Conservation (phyloP, 2,888 invertebrate genomes). For the Pardosa pseudoannulata region DNA sequence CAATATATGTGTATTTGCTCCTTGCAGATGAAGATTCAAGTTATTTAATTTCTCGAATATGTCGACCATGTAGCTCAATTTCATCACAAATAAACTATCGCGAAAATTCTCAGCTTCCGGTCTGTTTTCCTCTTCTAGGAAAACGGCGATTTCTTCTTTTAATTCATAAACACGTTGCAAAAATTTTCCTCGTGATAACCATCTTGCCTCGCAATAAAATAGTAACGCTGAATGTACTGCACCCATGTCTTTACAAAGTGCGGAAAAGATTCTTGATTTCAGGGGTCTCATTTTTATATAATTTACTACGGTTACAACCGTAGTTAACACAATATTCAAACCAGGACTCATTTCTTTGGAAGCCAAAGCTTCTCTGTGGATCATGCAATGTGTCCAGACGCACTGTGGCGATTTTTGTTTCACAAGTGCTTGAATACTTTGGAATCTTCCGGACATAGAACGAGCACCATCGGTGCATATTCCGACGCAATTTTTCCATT, state of each 20-base stretch:
- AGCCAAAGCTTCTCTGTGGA: slow-evolving; percentile 35
- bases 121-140: slow-evolving; percentile 44
- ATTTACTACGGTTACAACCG: slow-evolving; percentile 35
- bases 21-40: slow-evolving; percentile 49
- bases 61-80: slow-evolving; percentile 56
- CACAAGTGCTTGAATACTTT: slow-evolving; percentile 8
- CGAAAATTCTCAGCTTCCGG: slow-evolving; percentile 48
- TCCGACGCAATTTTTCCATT: no score
- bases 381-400: slow-evolving; percentile 24
- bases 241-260: slow-evolving; percentile 6
- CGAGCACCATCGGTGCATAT: no score
- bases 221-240: slow-evolving; percentile 10
- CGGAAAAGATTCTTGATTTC: slow-evolving; percentile 14
- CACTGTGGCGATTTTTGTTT: slow-evolving; percentile 4
- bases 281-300: slow-evolving; percentile 35
- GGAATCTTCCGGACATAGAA: slow-evolving; percentile 6
- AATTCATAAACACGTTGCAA: slow-evolving; percentile 13
- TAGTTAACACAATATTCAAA: slow-evolving; percentile 32
- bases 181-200: not conserved
- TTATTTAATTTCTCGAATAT: slow-evolving; percentile 54
- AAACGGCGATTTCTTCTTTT: slow-evolving; percentile 28
- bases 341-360: slow-evolving; percentile 35
- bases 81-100: slow-evolving; percentile 56
- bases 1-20: slow-evolving; percentile 47
- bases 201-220: slow-evolving; percentile 17